A percentile compares a stretch with the other conserved stretches of the same genome.
Evolutionary conservation across 2,113 vertebrate genomes (phyloP).

Genomic region (Notiomystis cincta): DNA sequence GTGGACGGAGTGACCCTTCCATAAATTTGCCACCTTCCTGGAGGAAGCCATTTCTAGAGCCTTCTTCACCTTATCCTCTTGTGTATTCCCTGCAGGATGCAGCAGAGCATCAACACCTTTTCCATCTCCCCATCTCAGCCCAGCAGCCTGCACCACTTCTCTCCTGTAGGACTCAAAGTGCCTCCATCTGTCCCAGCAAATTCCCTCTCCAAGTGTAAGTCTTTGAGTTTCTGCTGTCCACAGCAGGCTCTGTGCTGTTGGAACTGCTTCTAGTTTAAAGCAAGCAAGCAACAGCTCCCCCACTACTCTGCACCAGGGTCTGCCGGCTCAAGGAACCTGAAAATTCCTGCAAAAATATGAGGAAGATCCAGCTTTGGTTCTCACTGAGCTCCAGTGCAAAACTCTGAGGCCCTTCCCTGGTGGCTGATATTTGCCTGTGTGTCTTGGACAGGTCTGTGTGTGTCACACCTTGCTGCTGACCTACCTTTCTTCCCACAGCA

Average conservation of each 20-base stretch:
- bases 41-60: background rate
- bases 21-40: background rate
- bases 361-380: background rate
- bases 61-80: background rate
- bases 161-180: background rate
- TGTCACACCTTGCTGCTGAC: background rate
- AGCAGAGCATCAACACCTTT: background rate
- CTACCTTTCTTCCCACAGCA: background rate
- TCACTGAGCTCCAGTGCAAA: background rate
- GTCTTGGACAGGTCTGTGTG: background rate
- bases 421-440: background rate
- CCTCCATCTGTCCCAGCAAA: background rate
- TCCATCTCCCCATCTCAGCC: background rate
- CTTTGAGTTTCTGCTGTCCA: background rate
- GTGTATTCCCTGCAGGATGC: background rate
- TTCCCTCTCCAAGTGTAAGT: background rate
- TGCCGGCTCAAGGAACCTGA: background rate
- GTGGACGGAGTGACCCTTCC: fast-evolving
- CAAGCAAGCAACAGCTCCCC: background rate
- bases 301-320: fast-evolving
- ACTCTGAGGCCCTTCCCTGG: background rate
- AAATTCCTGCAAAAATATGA: background rate
- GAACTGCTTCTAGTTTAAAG: background rate
- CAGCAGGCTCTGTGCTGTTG: background rate
- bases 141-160: background rate